These are phyloP conservation scores for Allygus modestus DNA, from an alignment of 2,888 invertebrate species.

Conservation along the genomic window DNA sequence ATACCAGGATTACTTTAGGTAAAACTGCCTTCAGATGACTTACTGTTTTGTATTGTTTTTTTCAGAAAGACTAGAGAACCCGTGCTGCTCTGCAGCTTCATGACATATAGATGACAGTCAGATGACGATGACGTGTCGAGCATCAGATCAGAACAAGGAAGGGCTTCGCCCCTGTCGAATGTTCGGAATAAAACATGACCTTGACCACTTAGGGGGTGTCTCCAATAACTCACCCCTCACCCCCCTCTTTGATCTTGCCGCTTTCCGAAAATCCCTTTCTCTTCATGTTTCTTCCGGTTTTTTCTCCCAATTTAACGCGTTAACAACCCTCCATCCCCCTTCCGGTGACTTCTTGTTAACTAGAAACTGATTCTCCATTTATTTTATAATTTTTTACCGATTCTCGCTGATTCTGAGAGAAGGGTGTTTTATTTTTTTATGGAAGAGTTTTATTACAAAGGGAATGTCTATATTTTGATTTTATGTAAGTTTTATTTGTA, in stretches of 20 bases:
- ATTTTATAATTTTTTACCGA: background rate
- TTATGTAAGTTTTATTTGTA: background rate
- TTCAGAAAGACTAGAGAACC: no score
- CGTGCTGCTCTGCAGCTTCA: no score
- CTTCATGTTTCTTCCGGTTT: slow-evolving; percentile 43
- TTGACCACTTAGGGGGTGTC: slow-evolving; percentile 13
- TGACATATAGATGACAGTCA: no score
- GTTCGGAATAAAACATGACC: slow-evolving; percentile 38
- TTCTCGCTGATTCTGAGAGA: background rate
- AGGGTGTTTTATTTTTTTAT: background rate
- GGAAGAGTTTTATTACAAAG: background rate
- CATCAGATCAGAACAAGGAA: background rate
- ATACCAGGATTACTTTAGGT: no score
- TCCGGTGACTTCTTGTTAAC: background rate
- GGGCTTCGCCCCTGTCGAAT: background rate
- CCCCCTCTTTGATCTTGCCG: slow-evolving; percentile 22
- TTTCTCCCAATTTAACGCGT: slow-evolving; percentile 45
- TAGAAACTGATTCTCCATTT: background rate
- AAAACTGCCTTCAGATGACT: no score
- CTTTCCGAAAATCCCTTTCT: slow-evolving; percentile 30
- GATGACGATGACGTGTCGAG: background rate
- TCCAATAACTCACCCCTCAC: slow-evolving; percentile 4
- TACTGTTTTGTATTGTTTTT: no score
- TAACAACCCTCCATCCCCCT: slow-evolving; percentile 24
- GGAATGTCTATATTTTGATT: background rate